phyloP scores from a whole-genome alignment of 2,113 vertebrate species.

The Anoura caudifer region DNA sequence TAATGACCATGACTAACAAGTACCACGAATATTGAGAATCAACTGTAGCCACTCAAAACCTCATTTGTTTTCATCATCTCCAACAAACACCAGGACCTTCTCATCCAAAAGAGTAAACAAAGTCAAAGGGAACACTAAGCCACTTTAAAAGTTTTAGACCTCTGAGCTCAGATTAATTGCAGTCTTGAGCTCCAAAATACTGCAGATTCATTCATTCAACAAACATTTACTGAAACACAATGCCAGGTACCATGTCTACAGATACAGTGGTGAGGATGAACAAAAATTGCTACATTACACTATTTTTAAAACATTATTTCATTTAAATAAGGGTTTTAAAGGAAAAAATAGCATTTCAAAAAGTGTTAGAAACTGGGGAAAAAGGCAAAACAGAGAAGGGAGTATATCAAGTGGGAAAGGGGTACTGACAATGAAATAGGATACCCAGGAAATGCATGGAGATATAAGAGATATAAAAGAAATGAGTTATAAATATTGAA shows the following conservation, averaged over 20 bases:
- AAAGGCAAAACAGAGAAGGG: background rate
- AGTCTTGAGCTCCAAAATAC: background rate
- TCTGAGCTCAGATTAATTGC: background rate
- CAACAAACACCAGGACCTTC: background rate
- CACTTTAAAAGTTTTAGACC: background rate
- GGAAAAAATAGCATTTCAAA: background rate
- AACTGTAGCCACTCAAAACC: background rate
- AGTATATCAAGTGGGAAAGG: background rate
- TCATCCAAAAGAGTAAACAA: background rate
- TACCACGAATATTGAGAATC: background rate
- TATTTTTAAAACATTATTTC: background rate
- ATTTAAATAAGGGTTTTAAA: background rate
- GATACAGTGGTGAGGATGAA: background rate
- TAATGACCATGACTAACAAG: background rate
- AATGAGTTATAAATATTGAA: background rate
- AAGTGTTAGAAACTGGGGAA: background rate
- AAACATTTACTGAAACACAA: background rate
- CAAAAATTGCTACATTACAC: background rate
- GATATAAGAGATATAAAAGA: background rate
- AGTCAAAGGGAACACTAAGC: background rate
- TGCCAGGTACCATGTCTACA: background rate
- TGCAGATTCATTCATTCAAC: background rate
- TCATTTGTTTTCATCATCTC: background rate
- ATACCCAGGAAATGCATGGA: background rate
- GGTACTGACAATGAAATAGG: background rate